Evolutionary conservation across 2,797 vertebrate genomes (phyloP), one percentile per base, ranked within the genome.

Genomic region (Urosaurus nigricauda): DNA sequence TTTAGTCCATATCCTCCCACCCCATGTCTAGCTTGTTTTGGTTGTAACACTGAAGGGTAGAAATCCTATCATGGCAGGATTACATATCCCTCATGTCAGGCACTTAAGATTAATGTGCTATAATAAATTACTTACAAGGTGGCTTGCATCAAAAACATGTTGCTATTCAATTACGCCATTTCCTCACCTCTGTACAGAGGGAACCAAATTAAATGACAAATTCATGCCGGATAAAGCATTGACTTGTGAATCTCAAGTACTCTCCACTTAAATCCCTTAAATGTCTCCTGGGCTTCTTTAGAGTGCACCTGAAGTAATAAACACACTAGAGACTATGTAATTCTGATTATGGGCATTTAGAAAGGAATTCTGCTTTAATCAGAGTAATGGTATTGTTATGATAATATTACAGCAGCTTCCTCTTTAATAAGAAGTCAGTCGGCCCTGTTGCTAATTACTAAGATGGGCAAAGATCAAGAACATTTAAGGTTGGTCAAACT

Each of bases 71-170:
- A 65, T 47, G 68, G 74, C 79, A 70, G 35, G n/a, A 84, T 53
- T 84, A 21, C 4, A 53, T 71, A 13, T 35, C 29, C 17, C 63
- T 77, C 47, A 84, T 58, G 51, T 14, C 74, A 84, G 37, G 6
- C 7, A 19, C 4, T 65, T 35, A 75, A 83, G 79, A 88, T 65
- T 37, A 88, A 75, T 37, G 40, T 17, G 5, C 47, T 78, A 40
- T 68, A 79, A 12, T 68, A 68, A 79, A 84, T 43, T 17, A 56
- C 29, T 88, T 79, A 78, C 63, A 71, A 79, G 63, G 26, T 14
- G 32, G 21, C 19, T 79, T 71, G 63, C 51, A 78, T 35, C 35
- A 70, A 40, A 88, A 79, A 53, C 37, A 88, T 17, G 29, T n/a
- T 65, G 40, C 58, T 77, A 51, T 43, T 88, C 35, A 14, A 14